Percentiles rank a stretch among this genome's conserved stretches.
Conservation (phyloP, 2,888 invertebrate species). For the Uloborus plumipes region DNA sequence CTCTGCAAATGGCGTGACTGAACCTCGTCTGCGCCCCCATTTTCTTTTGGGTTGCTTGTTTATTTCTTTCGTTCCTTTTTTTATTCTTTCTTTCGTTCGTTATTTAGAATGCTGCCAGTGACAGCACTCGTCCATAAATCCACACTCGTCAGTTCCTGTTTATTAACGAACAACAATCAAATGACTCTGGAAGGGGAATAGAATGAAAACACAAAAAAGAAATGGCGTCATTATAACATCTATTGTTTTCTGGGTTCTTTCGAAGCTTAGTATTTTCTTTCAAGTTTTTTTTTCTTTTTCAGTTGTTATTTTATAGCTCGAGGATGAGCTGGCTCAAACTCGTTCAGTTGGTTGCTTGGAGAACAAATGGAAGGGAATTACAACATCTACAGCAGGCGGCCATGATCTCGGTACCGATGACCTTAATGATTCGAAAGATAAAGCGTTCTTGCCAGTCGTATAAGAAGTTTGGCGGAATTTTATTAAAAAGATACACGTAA, state of each 20-base stretch:
- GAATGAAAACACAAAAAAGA: constrained; percentile 12
- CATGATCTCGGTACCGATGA: too few relatives aligned
- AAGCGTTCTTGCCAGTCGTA: too few relatives aligned
- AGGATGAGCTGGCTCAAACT: too few relatives aligned
- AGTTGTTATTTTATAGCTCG: too few relatives aligned
- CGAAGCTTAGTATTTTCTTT: constrained; percentile 16
- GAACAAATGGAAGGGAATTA: too few relatives aligned
- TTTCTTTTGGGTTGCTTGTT: constrained; percentile 8
- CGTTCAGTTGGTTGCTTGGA: too few relatives aligned
- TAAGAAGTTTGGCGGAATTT: too few relatives aligned
- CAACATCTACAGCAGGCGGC: too few relatives aligned
- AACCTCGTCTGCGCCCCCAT: constrained; percentile 45
- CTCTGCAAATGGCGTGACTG: constrained; percentile 46
- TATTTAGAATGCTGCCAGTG: constrained; percentile 11
- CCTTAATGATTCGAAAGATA: too few relatives aligned
- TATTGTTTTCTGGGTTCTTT: constrained; percentile 45
- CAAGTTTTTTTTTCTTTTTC: not conserved
- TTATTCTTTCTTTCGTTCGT: not conserved
- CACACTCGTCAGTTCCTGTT: constrained; percentile 52
- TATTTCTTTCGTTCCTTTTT: constrained; percentile 16
- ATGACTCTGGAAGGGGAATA: constrained; percentile 13
- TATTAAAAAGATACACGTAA: too few relatives aligned
- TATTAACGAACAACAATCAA: constrained; percentile 47
- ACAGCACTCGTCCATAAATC: constrained; percentile 50
- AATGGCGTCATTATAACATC: constrained; percentile 37